Percentiles rank a stretch among this genome's conserved stretches.
These are phyloP conservation scores for Arremon brunneinucha DNA, from an alignment of 2,797 vertebrate genomes.

Conservation along the genomic window DNA sequence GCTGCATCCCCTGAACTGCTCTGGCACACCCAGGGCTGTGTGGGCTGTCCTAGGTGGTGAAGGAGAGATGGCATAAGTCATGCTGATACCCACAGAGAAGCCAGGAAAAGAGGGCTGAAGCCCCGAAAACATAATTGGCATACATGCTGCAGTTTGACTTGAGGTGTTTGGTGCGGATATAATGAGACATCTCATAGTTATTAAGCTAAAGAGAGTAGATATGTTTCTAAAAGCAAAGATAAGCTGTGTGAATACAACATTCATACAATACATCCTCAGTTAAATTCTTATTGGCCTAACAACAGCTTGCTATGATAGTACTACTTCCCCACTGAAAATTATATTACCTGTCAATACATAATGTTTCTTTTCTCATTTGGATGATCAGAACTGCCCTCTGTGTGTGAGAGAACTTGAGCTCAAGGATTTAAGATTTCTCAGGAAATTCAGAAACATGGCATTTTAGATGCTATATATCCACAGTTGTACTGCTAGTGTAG, in stretches of 20 bases:
- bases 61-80: not conserved
- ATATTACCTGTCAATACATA: not conserved
- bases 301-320: not conserved
- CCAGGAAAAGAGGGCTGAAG: not conserved
- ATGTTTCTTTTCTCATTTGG: not conserved
- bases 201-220: not conserved
- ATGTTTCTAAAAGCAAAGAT: not conserved
- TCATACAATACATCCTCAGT: not conserved
- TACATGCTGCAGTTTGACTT: not conserved
- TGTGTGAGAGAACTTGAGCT: not conserved
- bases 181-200: not conserved
- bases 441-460: not conserved
- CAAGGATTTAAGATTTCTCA: not conserved
- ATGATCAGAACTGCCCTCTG: not conserved
- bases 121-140: not conserved
- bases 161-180: not conserved
- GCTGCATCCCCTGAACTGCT: not conserved
- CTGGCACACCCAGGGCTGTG: not conserved
- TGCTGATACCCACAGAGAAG: not conserved
- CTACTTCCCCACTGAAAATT: not conserved
- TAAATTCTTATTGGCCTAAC: not conserved
- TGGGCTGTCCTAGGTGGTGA: not conserved
- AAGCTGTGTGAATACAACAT: not conserved
- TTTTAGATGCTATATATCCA: not conserved
- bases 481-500: not conserved